A percentile compares a stretch with the other conserved stretches of the same genome.
These are phyloP conservation scores for Pedetes capensis DNA, from an alignment of 2,113 vertebrate genomes.

Conservation along the genomic window DNA sequence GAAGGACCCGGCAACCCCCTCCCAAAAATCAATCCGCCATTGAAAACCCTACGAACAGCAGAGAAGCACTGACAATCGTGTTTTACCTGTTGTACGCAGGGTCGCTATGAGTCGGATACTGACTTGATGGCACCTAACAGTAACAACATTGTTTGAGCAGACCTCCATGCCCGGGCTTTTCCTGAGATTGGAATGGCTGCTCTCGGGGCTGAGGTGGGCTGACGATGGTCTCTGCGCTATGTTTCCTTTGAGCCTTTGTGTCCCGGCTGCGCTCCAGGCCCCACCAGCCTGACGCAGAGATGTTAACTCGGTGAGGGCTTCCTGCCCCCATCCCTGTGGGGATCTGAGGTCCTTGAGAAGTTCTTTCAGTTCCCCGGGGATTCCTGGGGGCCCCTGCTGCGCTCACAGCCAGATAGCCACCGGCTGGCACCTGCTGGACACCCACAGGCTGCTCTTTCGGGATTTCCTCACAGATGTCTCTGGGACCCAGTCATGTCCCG, in stretches of 20 bases:
- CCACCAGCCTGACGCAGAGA: too few species aligned
- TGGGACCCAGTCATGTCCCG: not conserved
- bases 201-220: not conserved
- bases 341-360: not conserved
- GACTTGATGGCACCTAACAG: too few species aligned
- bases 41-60: too few species aligned
- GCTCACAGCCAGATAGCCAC: not conserved
- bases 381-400: too few species aligned
- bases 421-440: not conserved
- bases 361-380: not conserved
- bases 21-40: too few species aligned
- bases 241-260: not conserved
- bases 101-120: too few species aligned
- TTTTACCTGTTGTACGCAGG: too few species aligned
- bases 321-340: not conserved
- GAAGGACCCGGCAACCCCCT: too few species aligned
- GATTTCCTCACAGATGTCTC: not conserved
- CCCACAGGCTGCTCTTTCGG: not conserved
- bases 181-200: not conserved
- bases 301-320: too few species aligned
- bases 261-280: accelerated
- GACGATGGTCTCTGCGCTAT: not conserved
- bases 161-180: not conserved
- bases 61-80: too few species aligned
- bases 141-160: not conserved